These are phyloP conservation scores for Strigamia transsilvanica DNA, from an alignment of 2,888 invertebrate genomes.

Conservation along the genomic window DNA sequence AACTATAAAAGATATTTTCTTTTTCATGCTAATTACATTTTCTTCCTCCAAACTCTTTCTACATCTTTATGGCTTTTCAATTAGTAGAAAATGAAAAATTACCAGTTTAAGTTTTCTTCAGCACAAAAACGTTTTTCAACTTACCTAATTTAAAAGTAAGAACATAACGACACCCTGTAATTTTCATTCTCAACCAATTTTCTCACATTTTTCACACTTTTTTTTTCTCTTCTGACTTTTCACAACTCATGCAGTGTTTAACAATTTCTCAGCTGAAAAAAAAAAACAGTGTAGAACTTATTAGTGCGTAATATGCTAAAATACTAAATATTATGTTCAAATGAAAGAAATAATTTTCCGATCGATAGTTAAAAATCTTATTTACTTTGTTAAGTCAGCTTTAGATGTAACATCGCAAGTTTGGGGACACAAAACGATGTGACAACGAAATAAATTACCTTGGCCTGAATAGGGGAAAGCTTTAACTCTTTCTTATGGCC, in stretches of 20 bases:
- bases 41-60: neutral
- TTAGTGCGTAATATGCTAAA: no score
- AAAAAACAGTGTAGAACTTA: neutral
- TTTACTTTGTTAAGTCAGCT: no score
- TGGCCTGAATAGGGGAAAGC: neutral
- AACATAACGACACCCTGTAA: neutral
- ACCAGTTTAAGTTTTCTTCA: neutral
- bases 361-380: no score
- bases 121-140: neutral
- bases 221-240: neutral
- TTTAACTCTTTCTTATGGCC: neutral
- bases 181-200: constrained; percentile 26
- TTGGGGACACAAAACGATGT: neutral
- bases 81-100: neutral
- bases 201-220: constrained; percentile 12
- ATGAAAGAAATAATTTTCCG: no score
- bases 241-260: neutral
- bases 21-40: neutral
- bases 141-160: neutral
- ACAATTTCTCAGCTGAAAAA: no score
- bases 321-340: no score
- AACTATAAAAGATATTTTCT: neutral
- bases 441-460: neutral
- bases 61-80: neutral
- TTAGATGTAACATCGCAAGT: no score